Base-by-base conservation (phyloP, 2,888 invertebrate genomes). In the Coelinius sp. region DNA sequence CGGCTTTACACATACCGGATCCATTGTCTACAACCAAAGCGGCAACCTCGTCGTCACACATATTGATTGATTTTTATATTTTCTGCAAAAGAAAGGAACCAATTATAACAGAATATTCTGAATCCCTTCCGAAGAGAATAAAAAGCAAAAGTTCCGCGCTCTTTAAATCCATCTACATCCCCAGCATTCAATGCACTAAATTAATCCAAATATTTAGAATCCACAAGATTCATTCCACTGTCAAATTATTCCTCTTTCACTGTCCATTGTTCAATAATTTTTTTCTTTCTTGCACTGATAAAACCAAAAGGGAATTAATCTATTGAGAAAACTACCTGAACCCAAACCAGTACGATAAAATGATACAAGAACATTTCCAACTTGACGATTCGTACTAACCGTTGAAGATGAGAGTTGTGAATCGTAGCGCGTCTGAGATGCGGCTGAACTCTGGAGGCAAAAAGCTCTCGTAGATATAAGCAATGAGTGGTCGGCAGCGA, bases 1-100 rank as follows among this genome's bases (percentile, higher is more conserved):
- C 95, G 90, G 95, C 96, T 89, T 96, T 96, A 93, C 95, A 95
- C 94, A 96, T 95, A 88, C 95, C 94, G 86, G 97, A 96, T 75
- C 97, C 97, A 89, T 95, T 93, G 91, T 97, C 97, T 83, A 94
- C 93, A 89, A 96, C 95, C 89, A 94, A 92, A 88, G 94, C 94
- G 89, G 96, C 96, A 91, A 97, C 96, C 90, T 97, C 97, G 89
- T 97, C 97, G 93, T 97, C 96, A 92, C 95, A 95, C 95, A 95
- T 94, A 89, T 92, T 94, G 92, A 90, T 90, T 66, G 31, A 65
- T 78, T 68, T 76, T 75, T 81, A 79, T 44, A 75, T 52, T 76
- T 64, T 79, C 81, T 81, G 80, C 53, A 80, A 81, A 68, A 71
- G 74, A 31, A 75, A 67, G 49, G 62, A 65, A 38, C 56, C n/a